phyloP scores from a whole-genome alignment of 1,140 invertebrate species.

The Diplogasteroides magnus region DNA sequence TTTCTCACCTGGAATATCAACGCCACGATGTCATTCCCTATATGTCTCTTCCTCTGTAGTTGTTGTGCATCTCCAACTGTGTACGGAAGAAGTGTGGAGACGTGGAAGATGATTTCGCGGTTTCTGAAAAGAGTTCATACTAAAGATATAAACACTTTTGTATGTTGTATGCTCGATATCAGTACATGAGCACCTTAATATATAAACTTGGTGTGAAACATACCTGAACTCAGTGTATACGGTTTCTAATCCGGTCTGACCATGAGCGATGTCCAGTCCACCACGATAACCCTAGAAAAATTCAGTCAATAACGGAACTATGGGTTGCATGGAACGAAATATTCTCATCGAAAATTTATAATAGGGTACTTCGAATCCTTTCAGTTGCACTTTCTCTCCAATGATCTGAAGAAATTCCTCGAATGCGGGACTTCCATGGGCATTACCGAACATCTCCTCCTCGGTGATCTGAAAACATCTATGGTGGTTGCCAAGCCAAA shows the following conservation, averaged over 20 bases:
- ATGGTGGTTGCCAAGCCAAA: too few species aligned
- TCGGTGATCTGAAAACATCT: conserved; percentile 58
- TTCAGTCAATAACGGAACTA: too few species aligned
- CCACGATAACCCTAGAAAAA: conserved; percentile 93
- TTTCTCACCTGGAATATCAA: conserved; percentile 87
- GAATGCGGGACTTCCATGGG: conserved; percentile 56
- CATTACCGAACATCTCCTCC: conserved; percentile 61
- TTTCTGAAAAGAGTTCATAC: too few species aligned
- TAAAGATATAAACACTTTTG: too few species aligned
- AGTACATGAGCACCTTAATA: too few species aligned
- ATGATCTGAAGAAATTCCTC: conserved; percentile 59
- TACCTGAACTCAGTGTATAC: conserved; percentile 87
- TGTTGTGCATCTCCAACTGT: conserved; percentile 53
- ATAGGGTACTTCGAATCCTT: conserved; percentile 29
- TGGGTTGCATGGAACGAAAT: too few species aligned
- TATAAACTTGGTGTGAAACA: too few species aligned
- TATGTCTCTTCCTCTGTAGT: conserved; percentile 53
- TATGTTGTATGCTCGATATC: too few species aligned
- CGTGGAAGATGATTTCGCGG: conserved; percentile 63
- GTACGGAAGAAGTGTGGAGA: conserved; percentile 60
- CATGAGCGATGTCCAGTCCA: conserved; percentile 76
- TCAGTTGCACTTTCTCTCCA: conserved; percentile 55
- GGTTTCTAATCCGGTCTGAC: conserved; percentile 76
- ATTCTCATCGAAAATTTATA: conserved; percentile 26
- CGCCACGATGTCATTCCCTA: conserved; percentile 80